Base-by-base conservation (phyloP, 2,113 vertebrate species). In the Hippocampus abdominalis region DNA sequence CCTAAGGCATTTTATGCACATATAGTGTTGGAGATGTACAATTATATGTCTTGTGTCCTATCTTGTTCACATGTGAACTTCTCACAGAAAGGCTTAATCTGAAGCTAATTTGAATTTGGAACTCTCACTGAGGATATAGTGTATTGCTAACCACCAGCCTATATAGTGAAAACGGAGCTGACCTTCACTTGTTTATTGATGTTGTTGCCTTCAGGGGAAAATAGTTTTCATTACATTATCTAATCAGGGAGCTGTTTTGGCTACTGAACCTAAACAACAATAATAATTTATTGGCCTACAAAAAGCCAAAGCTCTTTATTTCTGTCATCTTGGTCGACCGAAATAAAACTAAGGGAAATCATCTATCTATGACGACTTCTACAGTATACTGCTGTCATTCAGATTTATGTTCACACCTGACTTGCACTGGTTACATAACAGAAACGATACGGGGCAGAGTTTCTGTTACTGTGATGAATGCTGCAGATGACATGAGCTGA, bases 371-470 rank as follows among this genome's bases (percentile, higher is more conserved):
- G 20, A 74, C 44, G 13, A n/a, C 21, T 70, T 70, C 49, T 27
- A 66, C 79, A 46, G 40, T 68, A n/a, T 21, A 21, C 15, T 16
- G 6, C 46, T 62, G 63, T 42, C 27, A 20, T 49, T 15, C 23
- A 71, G 42, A 70, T 80, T 39, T 74, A 69, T 40, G 59, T 68
- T 10, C 27, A 29, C 56, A 54, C 56, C 59, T 36, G 48, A 61
- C 36, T 62, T 1, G 36, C 68, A 68, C 10, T 69, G 72, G 36
- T 87, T 83, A 69, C 46, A 44, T 75, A 82, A 79, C 42, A 56
- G 48, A 36, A 66, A 36, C 21, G 68, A 54, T 68, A 40, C 36
- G 21, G 75, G 77, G 63, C 72, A 80, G 3, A 51, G 73, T 65
- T 64, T 54, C 21, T 57, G 59, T 76, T 62, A 57, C 51, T 51